Conservation (phyloP, 2,888 invertebrate genomes). For the Listrodromus nycthemerus region DNA sequence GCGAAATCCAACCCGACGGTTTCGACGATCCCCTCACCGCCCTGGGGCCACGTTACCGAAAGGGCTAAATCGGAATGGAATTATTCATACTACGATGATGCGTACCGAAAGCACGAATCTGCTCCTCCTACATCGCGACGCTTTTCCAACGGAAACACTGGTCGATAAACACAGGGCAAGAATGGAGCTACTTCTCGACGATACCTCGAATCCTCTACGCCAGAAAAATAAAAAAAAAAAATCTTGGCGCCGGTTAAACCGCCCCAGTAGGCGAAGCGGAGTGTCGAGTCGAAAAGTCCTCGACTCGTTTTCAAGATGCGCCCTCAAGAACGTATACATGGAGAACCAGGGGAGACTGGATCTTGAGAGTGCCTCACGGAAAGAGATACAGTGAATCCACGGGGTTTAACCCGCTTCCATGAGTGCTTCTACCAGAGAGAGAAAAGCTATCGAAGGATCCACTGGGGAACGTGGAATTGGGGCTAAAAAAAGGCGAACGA, state of each 20-base stretch:
- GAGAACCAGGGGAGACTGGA: slow-evolving; percentile 15
- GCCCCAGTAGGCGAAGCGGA: background rate
- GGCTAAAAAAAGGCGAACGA: slow-evolving; percentile 68
- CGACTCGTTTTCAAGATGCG: slow-evolving; percentile 20
- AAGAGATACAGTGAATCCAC: slow-evolving; percentile 66
- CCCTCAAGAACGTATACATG: background rate
- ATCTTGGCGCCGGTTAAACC: background rate
- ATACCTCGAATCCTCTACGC: background rate
- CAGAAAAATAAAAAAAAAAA: background rate
- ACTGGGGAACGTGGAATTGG: slow-evolving; percentile 67
- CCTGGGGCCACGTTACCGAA: slow-evolving; percentile 72
- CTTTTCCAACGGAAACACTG: slow-evolving; percentile 35
- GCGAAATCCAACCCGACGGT: slow-evolving; percentile 50
- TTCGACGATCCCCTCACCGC: slow-evolving; percentile 64
- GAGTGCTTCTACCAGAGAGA: slow-evolving; percentile 49
- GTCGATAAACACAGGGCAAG: slow-evolving; percentile 29
- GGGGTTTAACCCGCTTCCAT: slow-evolving; percentile 35
- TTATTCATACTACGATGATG: slow-evolving; percentile 76
- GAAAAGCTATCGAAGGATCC: slow-evolving; percentile 48
- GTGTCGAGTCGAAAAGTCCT: slow-evolving; percentile 34
- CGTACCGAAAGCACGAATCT: slow-evolving; percentile 55
- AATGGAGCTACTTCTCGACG: background rate
- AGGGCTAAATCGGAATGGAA: slow-evolving; percentile 80
- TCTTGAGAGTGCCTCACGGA: slow-evolving; percentile 32
- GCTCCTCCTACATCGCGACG: slow-evolving; percentile 4